Percentiles rank a stretch among this genome's conserved stretches.
phyloP scores from a whole-genome alignment of 2,888 invertebrate genomes.

The Spilosoma lubricipeda region DNA sequence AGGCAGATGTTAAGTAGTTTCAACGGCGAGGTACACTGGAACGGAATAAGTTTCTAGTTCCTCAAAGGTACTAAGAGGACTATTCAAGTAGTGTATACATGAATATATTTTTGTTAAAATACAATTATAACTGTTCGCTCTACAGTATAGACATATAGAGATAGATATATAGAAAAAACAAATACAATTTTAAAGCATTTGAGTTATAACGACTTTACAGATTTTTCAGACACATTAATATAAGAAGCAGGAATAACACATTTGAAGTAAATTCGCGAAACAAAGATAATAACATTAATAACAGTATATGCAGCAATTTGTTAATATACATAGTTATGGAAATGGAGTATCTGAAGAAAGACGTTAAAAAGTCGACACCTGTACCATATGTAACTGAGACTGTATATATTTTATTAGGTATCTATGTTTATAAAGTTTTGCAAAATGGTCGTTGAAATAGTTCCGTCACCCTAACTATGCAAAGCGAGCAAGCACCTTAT shows the following conservation, averaged over 20 bases:
- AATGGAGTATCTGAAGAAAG: background rate
- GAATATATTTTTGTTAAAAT: background rate
- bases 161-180: too few species aligned
- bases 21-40: slow-evolving; percentile 12
- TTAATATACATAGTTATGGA: background rate
- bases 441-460: background rate
- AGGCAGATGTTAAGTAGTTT: slow-evolving; percentile 26
- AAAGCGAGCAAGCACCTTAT: background rate
- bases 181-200: too few species aligned
- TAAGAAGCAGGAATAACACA: too few species aligned
- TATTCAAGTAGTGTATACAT: background rate
- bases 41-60: slow-evolving; percentile 12
- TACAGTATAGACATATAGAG: too few species aligned
- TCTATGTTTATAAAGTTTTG: background rate
- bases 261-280: too few species aligned
- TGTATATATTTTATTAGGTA: too few species aligned
- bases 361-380: background rate
- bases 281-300: too few species aligned
- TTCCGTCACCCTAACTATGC: background rate
- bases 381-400: too few species aligned
- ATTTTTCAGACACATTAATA: too few species aligned
- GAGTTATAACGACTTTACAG: too few species aligned
- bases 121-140: background rate
- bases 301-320: too few species aligned
- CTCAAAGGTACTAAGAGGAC: background rate